Evolutionary conservation across 2,888 invertebrate species (phyloP).

Genomic region (Drosophila pseudotakahashii): DNA sequence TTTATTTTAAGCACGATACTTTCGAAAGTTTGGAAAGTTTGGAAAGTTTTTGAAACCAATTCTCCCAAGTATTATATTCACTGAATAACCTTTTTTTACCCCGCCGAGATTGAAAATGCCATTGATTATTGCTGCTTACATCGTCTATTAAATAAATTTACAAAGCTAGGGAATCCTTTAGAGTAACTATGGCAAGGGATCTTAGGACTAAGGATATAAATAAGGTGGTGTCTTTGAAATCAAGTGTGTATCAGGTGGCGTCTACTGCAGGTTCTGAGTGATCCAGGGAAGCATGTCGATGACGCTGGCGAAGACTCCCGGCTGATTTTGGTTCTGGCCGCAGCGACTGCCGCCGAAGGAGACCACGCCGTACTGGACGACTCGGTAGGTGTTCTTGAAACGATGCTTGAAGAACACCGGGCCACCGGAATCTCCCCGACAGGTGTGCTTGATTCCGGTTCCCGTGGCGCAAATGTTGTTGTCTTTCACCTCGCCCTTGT

Average conservation of each 20-base stretch:
- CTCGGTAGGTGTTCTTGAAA: conserved; percentile 60
- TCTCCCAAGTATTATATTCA: no score
- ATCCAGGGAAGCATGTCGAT: conserved; percentile 86
- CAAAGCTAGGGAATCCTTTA: conserved; percentile 34
- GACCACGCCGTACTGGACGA: conserved; percentile 86
- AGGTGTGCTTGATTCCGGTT: conserved; percentile 56
- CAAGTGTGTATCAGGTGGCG: neutral
- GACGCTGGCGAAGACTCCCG: conserved; percentile 86
- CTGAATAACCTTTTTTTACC: no score
- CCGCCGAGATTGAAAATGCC: neutral
- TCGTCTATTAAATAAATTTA: conserved; percentile 20
- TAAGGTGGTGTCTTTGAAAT: conserved; percentile 13
- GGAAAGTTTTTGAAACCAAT: no score
- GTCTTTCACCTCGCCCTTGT: conserved; percentile 49
- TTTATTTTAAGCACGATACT: no score
- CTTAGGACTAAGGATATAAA: conserved; percentile 52
- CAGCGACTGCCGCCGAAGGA: conserved; percentile 87
- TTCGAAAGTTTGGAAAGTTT: no score
- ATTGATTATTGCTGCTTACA: conserved; percentile 22
- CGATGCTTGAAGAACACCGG: conserved; percentile 65
- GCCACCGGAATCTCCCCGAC: conserved; percentile 80
- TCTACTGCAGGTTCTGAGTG: conserved; percentile 72
- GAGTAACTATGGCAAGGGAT: conserved; percentile 53
- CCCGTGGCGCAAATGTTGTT: conserved; percentile 81
- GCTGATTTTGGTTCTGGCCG: conserved; percentile 83